Evolutionary conservation across 2,113 vertebrate genomes (phyloP), one percentile per base, ranked within the genome.

Genomic region (Oryzias woworae): DNA sequence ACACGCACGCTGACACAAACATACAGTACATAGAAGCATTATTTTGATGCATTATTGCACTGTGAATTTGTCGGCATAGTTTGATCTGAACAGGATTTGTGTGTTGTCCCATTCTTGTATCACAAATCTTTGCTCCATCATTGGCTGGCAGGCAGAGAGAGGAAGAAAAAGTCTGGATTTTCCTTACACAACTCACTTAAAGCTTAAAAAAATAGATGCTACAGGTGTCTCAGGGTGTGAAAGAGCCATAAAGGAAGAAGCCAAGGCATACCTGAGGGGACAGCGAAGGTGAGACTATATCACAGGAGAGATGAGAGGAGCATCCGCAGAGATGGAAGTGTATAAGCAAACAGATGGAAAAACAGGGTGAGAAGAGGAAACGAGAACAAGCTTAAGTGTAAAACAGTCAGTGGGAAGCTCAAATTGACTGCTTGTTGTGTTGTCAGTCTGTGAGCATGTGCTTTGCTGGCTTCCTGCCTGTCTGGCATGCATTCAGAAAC

Each of bases 211-310:
- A 64, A 22, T 26, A 47, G 28, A 70, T 50, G 36, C 43, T 15
- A n/a, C 28, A 22, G 58, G 67, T 44, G 4, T 67, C 48, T 68
- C 65, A 65, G 50, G n/a, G 58, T 62, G 59, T 57, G 57, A 73
- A 24, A 58, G n/a, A 52, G 48, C 12, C 22, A 57, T 45, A 58
- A 64, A 47, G 53, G 36, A 62, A 50, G 58, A 56, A 42, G 75
- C 53, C 60, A 80, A 81, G 71, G 80, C 85, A 78, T 79, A 77
- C 71, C 61, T 53, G 62, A 65, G 60, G 63, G 48, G 51, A 56
- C 54, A 62, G 43, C 24, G 44, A 48, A 22, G 69, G 36, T 48
- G 24, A 70, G 53, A 71, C 71, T 55, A 63, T 23, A 52, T 73
- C 56, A 53, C 58, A 53, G 58, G 42, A 58, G 53, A 51, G 53